These are phyloP conservation scores for Trinorchestia longiramus DNA, from an alignment of 1,140 invertebrate species.

Conservation along the genomic window DNA sequence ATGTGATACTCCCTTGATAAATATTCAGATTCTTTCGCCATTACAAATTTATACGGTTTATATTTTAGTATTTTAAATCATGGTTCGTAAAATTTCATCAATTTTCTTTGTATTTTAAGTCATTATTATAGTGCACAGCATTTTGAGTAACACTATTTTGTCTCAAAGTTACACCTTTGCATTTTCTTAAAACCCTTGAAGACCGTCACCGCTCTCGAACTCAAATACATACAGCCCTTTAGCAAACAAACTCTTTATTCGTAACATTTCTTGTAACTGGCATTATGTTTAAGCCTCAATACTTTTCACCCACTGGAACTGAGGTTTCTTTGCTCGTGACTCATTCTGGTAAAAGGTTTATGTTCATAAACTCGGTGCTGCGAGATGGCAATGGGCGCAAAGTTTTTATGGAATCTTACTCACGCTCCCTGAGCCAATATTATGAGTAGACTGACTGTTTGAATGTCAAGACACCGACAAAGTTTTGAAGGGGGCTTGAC, in stretches of 20 bases:
- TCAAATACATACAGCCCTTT: not conserved
- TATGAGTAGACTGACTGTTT: slow-evolving; percentile 13
- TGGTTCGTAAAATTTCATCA: not conserved
- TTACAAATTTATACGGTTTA: not conserved
- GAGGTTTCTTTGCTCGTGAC: not conserved
- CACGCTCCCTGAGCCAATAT: slow-evolving; percentile 20
- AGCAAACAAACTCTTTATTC: not conserved
- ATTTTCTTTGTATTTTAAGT: not conserved
- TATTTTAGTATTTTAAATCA: not conserved
- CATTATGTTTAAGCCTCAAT: not conserved
- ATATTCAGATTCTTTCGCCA: not conserved
- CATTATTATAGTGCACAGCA: not conserved
- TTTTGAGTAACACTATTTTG: not conserved
- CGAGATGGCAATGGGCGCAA: not conserved
- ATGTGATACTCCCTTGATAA: not conserved
- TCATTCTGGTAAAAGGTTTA: not conserved
- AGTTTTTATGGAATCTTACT: not conserved
- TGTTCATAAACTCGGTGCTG: not conserved
- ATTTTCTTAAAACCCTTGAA: not conserved
- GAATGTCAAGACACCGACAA: not conserved
- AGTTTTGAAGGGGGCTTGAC: slow-evolving; percentile 27
- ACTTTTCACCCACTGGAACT: not conserved
- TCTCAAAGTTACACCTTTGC: not conserved
- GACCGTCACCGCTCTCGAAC: not conserved
- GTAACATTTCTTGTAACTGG: not conserved